These are phyloP conservation scores for Apodemus speciosus DNA, from an alignment of 2,113 vertebrate genomes.

Conservation along the genomic window DNA sequence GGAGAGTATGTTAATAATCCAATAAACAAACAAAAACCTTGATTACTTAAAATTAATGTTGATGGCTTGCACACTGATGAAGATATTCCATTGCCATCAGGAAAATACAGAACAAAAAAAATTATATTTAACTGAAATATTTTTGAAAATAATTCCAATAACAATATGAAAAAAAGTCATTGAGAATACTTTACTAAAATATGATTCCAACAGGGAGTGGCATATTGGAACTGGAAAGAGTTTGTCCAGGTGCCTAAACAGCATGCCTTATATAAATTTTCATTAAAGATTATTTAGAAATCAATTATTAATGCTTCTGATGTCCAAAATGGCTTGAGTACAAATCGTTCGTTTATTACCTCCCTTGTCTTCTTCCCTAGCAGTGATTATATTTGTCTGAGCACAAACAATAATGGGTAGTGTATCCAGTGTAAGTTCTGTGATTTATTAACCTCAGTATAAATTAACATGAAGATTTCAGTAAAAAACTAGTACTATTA, in stretches of 20 bases:
- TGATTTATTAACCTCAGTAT: background rate
- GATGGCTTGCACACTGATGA: background rate
- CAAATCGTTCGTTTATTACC: background rate
- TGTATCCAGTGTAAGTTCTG: background rate
- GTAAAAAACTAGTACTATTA: background rate
- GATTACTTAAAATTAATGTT: background rate
- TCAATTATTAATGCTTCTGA: background rate
- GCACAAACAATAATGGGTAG: background rate
- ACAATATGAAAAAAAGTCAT: background rate
- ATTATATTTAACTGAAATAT: background rate
- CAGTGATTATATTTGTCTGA: background rate
- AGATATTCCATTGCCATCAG: background rate
- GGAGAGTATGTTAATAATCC: background rate
- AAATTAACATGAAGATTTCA: background rate
- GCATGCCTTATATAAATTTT: background rate
- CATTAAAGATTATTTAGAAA: background rate
- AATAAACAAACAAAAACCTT: background rate
- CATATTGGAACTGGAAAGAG: background rate
- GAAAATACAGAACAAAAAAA: background rate
- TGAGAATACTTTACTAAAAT: background rate
- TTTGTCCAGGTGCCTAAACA: background rate
- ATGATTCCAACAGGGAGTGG: background rate
- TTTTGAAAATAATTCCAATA: background rate
- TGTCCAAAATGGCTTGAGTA: background rate
- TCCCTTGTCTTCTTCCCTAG: background rate